A percentile compares a stretch with the other conserved stretches of the same genome.
Evolutionary conservation across 2,113 vertebrate genomes (phyloP).

Genomic region (Asarcornis scutulata): DNA sequence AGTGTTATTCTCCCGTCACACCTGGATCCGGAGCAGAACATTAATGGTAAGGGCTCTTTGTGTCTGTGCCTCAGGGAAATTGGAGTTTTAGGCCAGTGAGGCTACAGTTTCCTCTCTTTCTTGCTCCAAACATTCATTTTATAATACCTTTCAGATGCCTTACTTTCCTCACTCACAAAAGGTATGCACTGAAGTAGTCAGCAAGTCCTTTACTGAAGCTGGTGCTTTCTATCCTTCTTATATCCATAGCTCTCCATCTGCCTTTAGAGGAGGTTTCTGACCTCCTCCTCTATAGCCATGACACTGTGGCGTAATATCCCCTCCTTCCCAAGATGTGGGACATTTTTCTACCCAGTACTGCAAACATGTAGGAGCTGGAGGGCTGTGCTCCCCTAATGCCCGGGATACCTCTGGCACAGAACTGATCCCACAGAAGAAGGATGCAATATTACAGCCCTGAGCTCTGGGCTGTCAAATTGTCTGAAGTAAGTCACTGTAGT

Average conservation of each 20-base stretch:
- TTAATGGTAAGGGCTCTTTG: neutral
- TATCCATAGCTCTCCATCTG: neutral
- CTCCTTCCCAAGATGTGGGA: neutral
- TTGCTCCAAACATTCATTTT: neutral
- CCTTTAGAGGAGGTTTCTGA: neutral
- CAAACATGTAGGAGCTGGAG: neutral
- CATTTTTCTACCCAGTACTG: neutral
- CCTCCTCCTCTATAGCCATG: neutral
- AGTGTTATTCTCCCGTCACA: neutral
- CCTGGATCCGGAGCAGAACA: neutral
- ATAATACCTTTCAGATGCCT: neutral
- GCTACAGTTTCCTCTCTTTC: neutral
- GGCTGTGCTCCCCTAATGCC: neutral
- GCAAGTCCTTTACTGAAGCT: neutral
- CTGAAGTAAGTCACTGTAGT: neutral
- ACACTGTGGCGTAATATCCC: neutral
- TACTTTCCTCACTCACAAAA: neutral
- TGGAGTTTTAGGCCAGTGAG: neutral
- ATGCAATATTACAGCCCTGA: neutral
- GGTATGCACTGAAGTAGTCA: neutral
- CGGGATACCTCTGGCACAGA: neutral
- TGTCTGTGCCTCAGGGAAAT: neutral
- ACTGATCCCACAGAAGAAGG: neutral
- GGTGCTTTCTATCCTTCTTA: neutral
- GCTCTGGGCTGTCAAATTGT: neutral